Evolutionary conservation across 92 coral and sea anemone genomes (phyloP), one percentile per base, ranked within the genome.

Genomic region (Ricordea florida): DNA sequence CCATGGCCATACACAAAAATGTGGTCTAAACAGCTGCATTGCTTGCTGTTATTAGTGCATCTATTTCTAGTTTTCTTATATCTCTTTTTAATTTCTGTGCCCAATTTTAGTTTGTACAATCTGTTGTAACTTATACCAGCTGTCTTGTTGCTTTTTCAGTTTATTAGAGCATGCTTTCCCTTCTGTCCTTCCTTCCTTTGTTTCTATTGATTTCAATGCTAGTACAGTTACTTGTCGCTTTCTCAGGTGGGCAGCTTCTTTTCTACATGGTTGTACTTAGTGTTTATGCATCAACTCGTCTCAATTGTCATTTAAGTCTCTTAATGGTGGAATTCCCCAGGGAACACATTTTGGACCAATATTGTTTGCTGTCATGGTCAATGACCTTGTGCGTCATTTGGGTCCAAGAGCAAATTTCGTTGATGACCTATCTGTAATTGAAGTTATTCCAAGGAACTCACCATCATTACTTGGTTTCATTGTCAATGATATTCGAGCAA

Each of bases 371-470:
- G 70, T 59, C 26, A 58, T 74, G 81, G 81, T 74, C 30, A 74
- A 58, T 26, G 69, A 68, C 46, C 85, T 73, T 21, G 50, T 68
- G 30, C 23, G 45, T 13, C 16, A 40, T 21, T 79, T 69, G 79
- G 20, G 79, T 31, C 85, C 63, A 16, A 42, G 80, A 27, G 79
- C 50, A 3, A 57, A 80, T 33, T 71, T 55, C 49, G 80, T 71
- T 0, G 72, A 80, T 43, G 71, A 70, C 33, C 69, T 80, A 21
- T 69, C 85, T 25, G 71, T 56, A 23, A 27, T 80, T 0, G 85
- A 79, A 56, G 22, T 79, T 11, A 33, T 80, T 13, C 72, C 80
- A n/a, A 69, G 86, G 40, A 80, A 80, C 66, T 80, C 86, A 18
- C 79, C 85, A n/a, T 79, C 72, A 36, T 28, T 69, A 49, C 50